These are phyloP conservation scores for Chalcis sispes DNA, from an alignment of 2,888 invertebrate genomes.

Conservation along the genomic window DNA sequence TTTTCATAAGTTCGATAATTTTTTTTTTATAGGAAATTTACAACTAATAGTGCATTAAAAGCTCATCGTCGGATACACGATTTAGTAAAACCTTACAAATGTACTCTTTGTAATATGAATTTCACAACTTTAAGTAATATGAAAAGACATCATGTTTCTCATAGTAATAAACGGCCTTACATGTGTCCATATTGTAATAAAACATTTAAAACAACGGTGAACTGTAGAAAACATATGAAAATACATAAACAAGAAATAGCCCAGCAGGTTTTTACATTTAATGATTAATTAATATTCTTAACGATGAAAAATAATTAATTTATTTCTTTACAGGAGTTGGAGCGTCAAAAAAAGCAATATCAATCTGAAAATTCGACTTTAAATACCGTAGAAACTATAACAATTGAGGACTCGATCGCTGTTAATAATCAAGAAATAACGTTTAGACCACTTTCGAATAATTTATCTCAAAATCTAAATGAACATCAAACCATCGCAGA, in stretches of 20 bases:
- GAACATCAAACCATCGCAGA: slow-evolving; percentile 62
- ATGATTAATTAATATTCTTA: not conserved
- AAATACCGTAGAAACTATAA: slow-evolving; percentile 3
- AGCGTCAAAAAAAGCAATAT: slow-evolving; percentile 35
- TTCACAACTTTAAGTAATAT: slow-evolving; percentile 75
- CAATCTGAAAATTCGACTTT: not conserved
- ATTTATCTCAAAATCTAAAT: slow-evolving; percentile 66
- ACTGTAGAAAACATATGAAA: slow-evolving; percentile 82
- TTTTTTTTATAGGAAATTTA: slow-evolving; percentile 74
- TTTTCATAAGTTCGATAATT: slow-evolving; percentile 6
- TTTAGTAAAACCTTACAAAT: slow-evolving; percentile 77
- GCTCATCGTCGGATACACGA: slow-evolving; percentile 79
- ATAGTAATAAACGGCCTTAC: slow-evolving; percentile 75
- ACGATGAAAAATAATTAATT: not conserved
- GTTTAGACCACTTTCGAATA: slow-evolving; percentile 61
- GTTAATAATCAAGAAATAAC: slow-evolving; percentile 6
- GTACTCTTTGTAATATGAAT: slow-evolving; percentile 76
- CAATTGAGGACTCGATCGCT: slow-evolving; percentile 4
- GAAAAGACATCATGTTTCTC: slow-evolving; percentile 74
- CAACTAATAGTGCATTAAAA: slow-evolving; percentile 79
- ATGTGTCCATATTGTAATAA: slow-evolving; percentile 75
- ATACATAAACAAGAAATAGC: slow-evolving; percentile 79
- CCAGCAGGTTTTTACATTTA: slow-evolving; percentile 68
- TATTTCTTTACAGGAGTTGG: slow-evolving; percentile 39
- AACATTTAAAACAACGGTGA: slow-evolving; percentile 76